Evolutionary conservation across 1,140 invertebrate genomes (phyloP).

Genomic region (Triops longicaudatus): DNA sequence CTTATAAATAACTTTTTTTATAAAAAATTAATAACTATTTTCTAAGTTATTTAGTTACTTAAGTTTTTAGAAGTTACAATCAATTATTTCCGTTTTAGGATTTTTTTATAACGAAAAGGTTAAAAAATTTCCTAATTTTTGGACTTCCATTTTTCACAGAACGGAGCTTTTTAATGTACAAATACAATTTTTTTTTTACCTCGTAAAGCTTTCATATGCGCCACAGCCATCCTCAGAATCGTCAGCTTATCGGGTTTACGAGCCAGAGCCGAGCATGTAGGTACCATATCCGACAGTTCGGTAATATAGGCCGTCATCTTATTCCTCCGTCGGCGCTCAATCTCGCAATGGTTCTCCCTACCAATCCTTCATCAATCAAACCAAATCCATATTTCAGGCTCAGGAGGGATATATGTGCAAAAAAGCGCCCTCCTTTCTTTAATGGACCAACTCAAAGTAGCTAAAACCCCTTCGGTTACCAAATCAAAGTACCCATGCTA

Average conservation of each 20-base stretch:
- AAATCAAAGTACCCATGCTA: neutral
- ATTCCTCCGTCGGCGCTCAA: conserved; percentile 92
- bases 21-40: neutral
- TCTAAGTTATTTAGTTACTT: too few species aligned
- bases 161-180: neutral
- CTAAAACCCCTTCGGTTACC: neutral
- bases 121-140: too few species aligned
- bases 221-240: conserved; percentile 97
- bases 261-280: conserved; percentile 92
- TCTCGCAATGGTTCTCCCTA: conserved; percentile 99
- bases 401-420: conserved; percentile 9
- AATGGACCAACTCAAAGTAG: neutral
- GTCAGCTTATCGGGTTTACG: conserved; percentile 99
- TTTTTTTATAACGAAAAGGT: too few species aligned
- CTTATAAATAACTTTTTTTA: neutral
- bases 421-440: conserved; percentile 18
- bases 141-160: too few species aligned
- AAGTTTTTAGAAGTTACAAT: too few species aligned
- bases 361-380: conserved; percentile 39
- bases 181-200: conserved; percentile 48
- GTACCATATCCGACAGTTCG: conserved; percentile 99
- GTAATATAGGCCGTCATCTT: conserved; percentile 99
- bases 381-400: conserved; percentile 13
- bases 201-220: conserved; percentile 95
- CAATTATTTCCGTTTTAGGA: too few species aligned